These are phyloP conservation scores for Turritopsis rubra DNA, from an alignment of 30 jellyfish, hydroid and myxozoan genomes.

Conservation along the genomic window DNA sequence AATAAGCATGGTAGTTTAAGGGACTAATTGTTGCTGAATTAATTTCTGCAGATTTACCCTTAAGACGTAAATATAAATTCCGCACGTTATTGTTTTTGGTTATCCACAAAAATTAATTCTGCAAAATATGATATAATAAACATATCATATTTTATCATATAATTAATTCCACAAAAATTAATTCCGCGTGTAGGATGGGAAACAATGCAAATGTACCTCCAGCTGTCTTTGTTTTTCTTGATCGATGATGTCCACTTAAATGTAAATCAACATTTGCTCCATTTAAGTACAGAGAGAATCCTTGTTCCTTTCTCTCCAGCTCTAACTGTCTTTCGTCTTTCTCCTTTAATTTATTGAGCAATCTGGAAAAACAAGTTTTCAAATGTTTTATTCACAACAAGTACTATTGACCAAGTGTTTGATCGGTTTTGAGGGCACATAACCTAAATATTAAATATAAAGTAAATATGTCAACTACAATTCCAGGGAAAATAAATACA, in stretches of 20 bases:
- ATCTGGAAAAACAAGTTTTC: constrained; percentile 26
- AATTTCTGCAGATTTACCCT: too few relatives aligned
- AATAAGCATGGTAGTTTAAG: too few relatives aligned
- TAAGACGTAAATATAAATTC: too few relatives aligned
- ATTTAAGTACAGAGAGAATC: constrained; percentile 82
- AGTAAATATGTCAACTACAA: neutral
- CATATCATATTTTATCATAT: too few relatives aligned
- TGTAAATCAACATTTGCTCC: constrained; percentile 97
- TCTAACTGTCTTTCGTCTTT: constrained; percentile 89
- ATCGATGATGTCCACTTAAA: constrained; percentile 50
- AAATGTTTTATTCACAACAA: too few relatives aligned
- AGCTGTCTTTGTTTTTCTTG: constrained; percentile 86
- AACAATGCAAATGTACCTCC: constrained; percentile 54
- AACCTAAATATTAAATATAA: neutral
- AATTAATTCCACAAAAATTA: too few relatives aligned
- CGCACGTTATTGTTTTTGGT: too few relatives aligned
- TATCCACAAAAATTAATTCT: too few relatives aligned
- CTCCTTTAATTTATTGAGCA: constrained; percentile 77
- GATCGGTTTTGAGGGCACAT: too few relatives aligned
- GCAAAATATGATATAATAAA: too few relatives aligned
- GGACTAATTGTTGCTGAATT: too few relatives aligned
- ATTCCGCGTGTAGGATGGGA: too few relatives aligned
- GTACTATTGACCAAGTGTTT: neutral
- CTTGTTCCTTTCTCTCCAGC: constrained; percentile 82
- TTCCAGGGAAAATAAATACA: neutral